A percentile compares a stretch with the other conserved stretches of the same genome.
These are phyloP conservation scores for Odontothrips loti DNA, from an alignment of 2,888 invertebrate genomes.

Conservation along the genomic window DNA sequence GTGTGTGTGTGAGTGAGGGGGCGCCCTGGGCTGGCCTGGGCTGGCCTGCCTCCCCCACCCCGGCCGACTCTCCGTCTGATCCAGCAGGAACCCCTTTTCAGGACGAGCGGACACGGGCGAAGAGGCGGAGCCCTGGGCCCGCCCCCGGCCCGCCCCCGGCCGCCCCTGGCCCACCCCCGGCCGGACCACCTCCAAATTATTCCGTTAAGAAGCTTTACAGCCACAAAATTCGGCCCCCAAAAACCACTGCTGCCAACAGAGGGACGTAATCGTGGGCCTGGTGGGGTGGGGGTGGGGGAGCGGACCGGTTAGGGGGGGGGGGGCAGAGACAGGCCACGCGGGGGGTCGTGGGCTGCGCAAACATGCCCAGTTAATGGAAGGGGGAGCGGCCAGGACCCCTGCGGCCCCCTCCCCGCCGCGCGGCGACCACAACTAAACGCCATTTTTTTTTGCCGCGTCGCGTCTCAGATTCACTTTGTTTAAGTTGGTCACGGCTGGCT, in stretches of 20 bases:
- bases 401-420: not conserved
- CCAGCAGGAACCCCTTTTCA: not conserved
- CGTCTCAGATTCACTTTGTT: constrained; percentile 24
- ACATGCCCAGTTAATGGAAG: constrained; percentile 12
- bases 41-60: not conserved
- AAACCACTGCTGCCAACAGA: not conserved
- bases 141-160: not conserved
- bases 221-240: not conserved
- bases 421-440: constrained; percentile 14
- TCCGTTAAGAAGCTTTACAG: constrained; percentile 2
- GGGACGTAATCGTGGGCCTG: not conserved
- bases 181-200: not conserved
- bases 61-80: not conserved
- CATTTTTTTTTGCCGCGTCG: constrained; percentile 11
- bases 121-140: not conserved
- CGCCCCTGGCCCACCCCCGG: not conserved
- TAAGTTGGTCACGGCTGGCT: constrained; percentile 6
- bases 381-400: not conserved
- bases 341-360: not conserved
- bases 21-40: not conserved
- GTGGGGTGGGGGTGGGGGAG: not conserved
- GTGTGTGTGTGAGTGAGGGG: too few relatives aligned
- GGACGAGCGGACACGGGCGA: not conserved
- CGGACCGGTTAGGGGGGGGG: not conserved
- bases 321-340: not conserved